Percentiles rank a stretch among this genome's conserved stretches.
These are phyloP conservation scores for Troides helena DNA, from an alignment of 2,888 invertebrate genomes.

Conservation along the genomic window DNA sequence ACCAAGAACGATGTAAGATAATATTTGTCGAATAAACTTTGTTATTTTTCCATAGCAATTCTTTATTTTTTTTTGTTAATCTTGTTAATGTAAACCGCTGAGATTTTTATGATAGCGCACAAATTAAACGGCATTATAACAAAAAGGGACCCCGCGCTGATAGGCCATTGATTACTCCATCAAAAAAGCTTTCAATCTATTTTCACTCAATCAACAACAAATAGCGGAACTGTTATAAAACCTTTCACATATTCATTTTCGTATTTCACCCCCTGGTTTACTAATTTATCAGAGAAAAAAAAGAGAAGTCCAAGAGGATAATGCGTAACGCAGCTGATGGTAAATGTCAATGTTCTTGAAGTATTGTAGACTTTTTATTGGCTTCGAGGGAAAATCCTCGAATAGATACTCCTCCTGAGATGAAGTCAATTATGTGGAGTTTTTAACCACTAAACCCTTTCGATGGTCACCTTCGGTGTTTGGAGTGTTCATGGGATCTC, in stretches of 20 bases:
- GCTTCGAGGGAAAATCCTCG: too few species aligned
- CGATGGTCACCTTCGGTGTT: too few species aligned
- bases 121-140: slow-evolving; percentile 8
- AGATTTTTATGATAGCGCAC: not conserved
- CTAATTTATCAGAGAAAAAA: not conserved
- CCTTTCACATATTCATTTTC: slow-evolving; percentile 32
- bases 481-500: too few species aligned
- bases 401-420: too few species aligned
- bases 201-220: slow-evolving; percentile 29
- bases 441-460: too few species aligned
- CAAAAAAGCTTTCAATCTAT: slow-evolving; percentile 28
- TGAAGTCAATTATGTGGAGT: too few species aligned
- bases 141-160: slow-evolving; percentile 18
- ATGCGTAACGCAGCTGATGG: slow-evolving; percentile 8
- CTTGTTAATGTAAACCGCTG: not conserved
- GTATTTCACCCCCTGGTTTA: slow-evolving; percentile 21
- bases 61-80: not conserved
- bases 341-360: not conserved
- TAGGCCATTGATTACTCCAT: slow-evolving; percentile 27
- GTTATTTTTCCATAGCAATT: too few species aligned
- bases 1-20: too few species aligned
- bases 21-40: too few species aligned
- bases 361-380: too few species aligned
- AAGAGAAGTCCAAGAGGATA: slow-evolving; percentile 4
- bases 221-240: slow-evolving; percentile 20